Conservation (phyloP, 2,797 vertebrate genomes). For the Hirundo rustica region DNA sequence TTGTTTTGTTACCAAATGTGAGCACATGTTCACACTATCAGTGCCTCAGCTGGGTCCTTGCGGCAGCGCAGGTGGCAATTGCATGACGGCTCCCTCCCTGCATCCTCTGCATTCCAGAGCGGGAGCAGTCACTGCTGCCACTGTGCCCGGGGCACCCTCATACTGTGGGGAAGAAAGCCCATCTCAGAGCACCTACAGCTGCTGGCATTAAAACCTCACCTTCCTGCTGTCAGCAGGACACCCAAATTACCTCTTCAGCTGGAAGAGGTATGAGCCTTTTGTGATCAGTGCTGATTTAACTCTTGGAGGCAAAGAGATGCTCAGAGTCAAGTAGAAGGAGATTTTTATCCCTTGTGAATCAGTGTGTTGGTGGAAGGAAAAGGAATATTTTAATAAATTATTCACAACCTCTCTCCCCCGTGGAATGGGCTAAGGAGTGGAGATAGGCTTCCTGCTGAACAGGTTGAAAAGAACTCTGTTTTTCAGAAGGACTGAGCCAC, state of each 20-base stretch:
- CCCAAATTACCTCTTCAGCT: not conserved
- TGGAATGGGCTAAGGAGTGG: constrained; percentile 19
- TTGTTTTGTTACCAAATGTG: not conserved
- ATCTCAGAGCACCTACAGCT: not conserved
- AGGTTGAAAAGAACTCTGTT: constrained; percentile 52
- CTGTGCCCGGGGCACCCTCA: not conserved
- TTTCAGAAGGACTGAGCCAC: constrained; percentile 34
- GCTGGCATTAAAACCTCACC: not conserved
- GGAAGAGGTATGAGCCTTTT: not conserved
- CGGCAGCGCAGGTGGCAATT: not conserved
- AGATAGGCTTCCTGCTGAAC: constrained; percentile 56
- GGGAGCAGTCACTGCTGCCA: not conserved
- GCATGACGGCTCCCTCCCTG: fast-evolving
- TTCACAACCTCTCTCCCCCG: constrained; percentile 10
- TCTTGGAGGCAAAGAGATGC: not conserved
- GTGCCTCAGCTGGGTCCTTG: not conserved
- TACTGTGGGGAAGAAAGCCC: fast-evolving
- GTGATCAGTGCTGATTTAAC: not conserved
- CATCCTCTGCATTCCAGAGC: fast-evolving
- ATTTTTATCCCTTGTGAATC: constrained; percentile 7
- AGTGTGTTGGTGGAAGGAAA: constrained; percentile 29
- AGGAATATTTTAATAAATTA: constrained; percentile 61
- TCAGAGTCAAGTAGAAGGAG: not conserved
- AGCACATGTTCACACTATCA: not conserved
- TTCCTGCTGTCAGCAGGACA: not conserved